phyloP scores from a whole-genome alignment of 2,888 invertebrate genomes.

The Sepioteuthis lessoniana region DNA sequence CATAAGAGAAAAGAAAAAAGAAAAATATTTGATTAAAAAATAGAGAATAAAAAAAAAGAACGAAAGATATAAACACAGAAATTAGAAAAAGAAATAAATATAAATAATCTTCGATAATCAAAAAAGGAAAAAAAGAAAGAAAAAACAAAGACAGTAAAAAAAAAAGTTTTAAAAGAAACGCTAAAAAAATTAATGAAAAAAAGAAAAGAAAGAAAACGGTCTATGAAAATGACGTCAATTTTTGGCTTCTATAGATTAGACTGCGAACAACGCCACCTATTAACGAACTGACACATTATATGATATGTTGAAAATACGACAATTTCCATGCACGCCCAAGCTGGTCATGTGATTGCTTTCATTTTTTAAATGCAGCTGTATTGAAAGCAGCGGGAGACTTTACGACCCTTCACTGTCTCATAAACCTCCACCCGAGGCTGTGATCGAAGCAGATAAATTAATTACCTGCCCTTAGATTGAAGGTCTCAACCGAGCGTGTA shows the following conservation, averaged over 20 bases:
- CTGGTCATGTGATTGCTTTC: slow-evolving; percentile 2
- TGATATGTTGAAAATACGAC: not conserved
- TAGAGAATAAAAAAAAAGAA: too few relatives aligned
- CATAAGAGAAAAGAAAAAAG: too few relatives aligned
- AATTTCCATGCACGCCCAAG: not conserved
- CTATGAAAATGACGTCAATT: too few relatives aligned
- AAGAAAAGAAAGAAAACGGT: too few relatives aligned
- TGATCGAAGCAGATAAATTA: not conserved
- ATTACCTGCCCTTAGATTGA: slow-evolving; percentile 33
- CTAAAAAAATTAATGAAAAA: too few relatives aligned
- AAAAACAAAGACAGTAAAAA: too few relatives aligned
- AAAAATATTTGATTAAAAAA: too few relatives aligned
- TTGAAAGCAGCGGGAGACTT: not conserved
- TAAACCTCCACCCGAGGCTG: not conserved
- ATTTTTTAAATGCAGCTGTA: not conserved
- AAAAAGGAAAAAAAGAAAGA: too few relatives aligned
- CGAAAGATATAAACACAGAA: too few relatives aligned
- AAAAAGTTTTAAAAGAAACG: too few relatives aligned
- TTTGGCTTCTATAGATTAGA: not conserved
- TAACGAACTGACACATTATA: slow-evolving; percentile 9
- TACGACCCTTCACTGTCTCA: slow-evolving; percentile 23
- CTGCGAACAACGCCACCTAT: slow-evolving; percentile 6
- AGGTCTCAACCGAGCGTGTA: not conserved
- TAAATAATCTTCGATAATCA: too few relatives aligned
- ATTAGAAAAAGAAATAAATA: too few relatives aligned